phyloP scores from a whole-genome alignment of 2,888 invertebrate species.

The Bellardia bayeri region DNA sequence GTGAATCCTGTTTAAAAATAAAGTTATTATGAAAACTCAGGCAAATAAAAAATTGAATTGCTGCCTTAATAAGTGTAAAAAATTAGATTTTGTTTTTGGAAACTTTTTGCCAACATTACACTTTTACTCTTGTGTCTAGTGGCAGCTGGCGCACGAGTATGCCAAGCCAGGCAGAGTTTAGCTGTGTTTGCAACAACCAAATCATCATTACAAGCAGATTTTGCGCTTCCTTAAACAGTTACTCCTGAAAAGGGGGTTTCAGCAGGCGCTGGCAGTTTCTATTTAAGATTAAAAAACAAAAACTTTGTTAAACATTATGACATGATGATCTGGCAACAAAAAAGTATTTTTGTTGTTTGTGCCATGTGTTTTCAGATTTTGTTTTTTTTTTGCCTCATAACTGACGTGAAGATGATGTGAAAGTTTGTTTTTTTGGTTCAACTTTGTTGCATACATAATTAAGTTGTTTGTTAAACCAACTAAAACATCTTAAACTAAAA shows the following conservation, averaged over 20 bases:
- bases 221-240: not conserved
- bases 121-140: conserved; percentile 12
- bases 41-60: conserved; percentile 53
- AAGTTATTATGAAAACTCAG: conserved; percentile 38
- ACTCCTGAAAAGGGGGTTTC: not conserved
- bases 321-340: conserved; percentile 39
- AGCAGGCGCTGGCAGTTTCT: not conserved
- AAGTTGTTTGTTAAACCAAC: conserved; percentile 60
- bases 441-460: conserved; percentile 63
- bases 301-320: conserved; percentile 16
- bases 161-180: not conserved
- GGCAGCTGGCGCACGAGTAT: conserved; percentile 33
- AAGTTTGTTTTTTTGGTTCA: conserved; percentile 41
- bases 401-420: conserved; percentile 40
- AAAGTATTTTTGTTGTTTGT: conserved; percentile 13
- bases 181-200: not conserved
- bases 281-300: not conserved
- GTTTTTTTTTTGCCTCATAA: conserved; percentile 4
- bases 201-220: conserved; percentile 35
- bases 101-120: not conserved
- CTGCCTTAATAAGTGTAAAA: conserved; percentile 50
- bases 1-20: not conserved
- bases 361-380: conserved; percentile 27
- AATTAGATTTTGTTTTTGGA: conserved; percentile 27
- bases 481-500: conserved; percentile 35